Conservation (phyloP, 2,113 vertebrate genomes). For the Pandion haliaetus region DNA sequence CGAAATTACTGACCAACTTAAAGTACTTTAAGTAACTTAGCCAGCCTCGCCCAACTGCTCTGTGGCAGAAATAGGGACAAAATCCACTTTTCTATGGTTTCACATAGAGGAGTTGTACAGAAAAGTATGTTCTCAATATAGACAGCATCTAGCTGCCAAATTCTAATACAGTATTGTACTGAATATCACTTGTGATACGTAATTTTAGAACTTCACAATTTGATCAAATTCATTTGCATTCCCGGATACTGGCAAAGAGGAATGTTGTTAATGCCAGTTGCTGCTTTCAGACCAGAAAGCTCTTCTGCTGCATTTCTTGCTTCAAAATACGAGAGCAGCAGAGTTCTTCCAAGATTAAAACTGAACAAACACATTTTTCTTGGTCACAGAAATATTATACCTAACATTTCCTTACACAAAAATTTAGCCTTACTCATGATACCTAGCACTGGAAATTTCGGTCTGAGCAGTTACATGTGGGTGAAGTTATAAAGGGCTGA, state of each 20-base stretch:
- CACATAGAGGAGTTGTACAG: not conserved
- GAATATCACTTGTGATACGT: not conserved
- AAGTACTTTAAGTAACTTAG: not conserved
- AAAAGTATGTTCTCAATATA: not conserved
- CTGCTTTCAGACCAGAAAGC: not conserved
- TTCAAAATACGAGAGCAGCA: not conserved
- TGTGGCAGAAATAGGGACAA: not conserved
- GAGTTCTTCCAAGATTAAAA: not conserved
- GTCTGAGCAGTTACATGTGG: not conserved
- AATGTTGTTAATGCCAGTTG: not conserved
- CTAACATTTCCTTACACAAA: not conserved
- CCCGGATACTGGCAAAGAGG: not conserved
- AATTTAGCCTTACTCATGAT: not conserved
- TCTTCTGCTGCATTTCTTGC: not conserved
- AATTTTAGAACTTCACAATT: slow-evolving; percentile 4
- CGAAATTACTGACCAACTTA: not conserved
- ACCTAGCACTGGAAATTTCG: not conserved
- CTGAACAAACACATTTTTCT: not conserved
- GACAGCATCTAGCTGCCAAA: not conserved
- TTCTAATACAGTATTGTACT: not conserved
- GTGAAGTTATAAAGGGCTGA: not conserved
- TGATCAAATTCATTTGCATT: not conserved
- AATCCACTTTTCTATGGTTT: not conserved
- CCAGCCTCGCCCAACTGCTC: not conserved
- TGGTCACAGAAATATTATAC: not conserved